These are phyloP conservation scores for Hyaena hyaena DNA, from an alignment of 2,113 vertebrate species.

Conservation along the genomic window DNA sequence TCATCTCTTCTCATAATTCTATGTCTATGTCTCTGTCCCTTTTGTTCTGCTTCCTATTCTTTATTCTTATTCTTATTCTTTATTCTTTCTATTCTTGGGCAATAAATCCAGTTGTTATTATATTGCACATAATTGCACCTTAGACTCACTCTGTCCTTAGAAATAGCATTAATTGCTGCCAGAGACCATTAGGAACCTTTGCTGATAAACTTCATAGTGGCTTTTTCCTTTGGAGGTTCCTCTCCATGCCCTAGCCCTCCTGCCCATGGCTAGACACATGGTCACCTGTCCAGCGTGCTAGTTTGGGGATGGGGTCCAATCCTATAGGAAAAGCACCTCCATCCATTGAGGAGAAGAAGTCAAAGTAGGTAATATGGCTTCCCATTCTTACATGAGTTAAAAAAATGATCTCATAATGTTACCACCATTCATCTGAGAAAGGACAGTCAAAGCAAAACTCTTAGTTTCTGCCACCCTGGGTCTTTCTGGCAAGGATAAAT, in stretches of 20 bases:
- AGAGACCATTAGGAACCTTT: neutral
- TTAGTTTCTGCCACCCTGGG: neutral
- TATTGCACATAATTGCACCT: neutral
- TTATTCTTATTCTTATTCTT: too few species aligned
- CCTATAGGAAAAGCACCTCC: neutral
- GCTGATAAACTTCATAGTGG: neutral
- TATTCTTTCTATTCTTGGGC: neutral
- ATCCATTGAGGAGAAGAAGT: neutral
- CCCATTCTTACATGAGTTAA: neutral
- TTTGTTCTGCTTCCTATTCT: neutral
- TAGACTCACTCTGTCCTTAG: neutral
- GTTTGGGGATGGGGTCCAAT: neutral
- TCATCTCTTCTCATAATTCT: neutral
- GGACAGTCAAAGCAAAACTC: neutral
- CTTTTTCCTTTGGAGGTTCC: neutral
- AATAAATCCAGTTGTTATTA: neutral
- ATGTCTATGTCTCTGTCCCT: neutral
- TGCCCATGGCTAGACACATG: neutral
- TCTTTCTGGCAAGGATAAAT: conserved; percentile 9
- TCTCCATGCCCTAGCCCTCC: neutral
- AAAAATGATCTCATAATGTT: neutral
- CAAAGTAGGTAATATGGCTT: neutral
- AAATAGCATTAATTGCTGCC: neutral
- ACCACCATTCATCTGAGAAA: neutral
- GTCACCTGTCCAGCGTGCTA: neutral